A percentile compares a stretch with the other conserved stretches of the same genome.
Evolutionary conservation across 1,140 invertebrate genomes (phyloP).

Genomic region (Adoxophyes honmai): DNA sequence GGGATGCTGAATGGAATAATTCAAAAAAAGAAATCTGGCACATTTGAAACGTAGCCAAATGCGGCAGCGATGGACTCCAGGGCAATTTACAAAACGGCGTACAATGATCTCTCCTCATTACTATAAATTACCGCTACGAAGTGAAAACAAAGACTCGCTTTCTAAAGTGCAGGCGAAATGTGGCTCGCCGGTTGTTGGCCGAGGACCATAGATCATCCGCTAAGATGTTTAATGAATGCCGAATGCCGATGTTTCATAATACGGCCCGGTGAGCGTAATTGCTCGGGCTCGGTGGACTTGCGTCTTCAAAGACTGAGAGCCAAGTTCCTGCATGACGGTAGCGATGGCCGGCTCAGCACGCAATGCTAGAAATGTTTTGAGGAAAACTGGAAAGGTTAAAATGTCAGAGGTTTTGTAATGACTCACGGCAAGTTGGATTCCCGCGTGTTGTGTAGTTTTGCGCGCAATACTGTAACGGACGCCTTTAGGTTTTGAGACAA

Average conservation of each 20-base stretch:
- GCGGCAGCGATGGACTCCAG: conserved; percentile 31
- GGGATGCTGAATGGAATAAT: neutral
- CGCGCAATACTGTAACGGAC: no score
- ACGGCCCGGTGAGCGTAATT: no score
- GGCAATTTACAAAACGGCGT: conserved; percentile 51
- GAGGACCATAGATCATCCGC: conserved; percentile 41
- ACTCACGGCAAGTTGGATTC: no score
- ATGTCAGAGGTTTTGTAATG: no score
- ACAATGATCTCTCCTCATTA: conserved; percentile 66
- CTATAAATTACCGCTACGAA: conserved; percentile 57
- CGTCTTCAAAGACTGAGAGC: no score
- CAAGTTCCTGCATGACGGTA: no score
- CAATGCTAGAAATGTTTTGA: no score
- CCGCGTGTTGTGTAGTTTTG: no score
- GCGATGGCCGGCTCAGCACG: no score
- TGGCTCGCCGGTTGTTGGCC: conserved; percentile 35
- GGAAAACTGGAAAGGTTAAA: no score
- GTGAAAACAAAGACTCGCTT: conserved; percentile 73
- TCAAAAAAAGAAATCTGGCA: conserved; percentile 33
- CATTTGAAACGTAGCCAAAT: conserved; percentile 43
- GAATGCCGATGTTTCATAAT: conserved; percentile 20
- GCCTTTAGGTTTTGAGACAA: no score
- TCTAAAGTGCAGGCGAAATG: conserved; percentile 63
- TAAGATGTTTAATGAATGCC: conserved; percentile 35
- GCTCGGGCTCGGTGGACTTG: no score